Percentiles rank a stretch among this genome's conserved stretches.
These are phyloP conservation scores for Rhinoptilus africanus DNA, from an alignment of 2,113 vertebrate genomes.

Conservation along the genomic window DNA sequence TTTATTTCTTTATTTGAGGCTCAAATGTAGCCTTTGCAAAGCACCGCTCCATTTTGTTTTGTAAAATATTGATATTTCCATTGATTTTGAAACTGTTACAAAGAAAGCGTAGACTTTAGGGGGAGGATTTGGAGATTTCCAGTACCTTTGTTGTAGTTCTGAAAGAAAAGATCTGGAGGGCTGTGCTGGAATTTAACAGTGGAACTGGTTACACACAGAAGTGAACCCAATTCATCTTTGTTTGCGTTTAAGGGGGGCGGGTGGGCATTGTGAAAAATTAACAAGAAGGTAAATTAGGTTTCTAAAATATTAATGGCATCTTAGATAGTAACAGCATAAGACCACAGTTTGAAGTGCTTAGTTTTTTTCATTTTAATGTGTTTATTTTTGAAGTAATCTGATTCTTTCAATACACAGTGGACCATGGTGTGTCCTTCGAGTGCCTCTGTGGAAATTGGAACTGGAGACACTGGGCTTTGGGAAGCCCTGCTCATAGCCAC, in stretches of 20 bases:
- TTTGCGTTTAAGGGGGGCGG: not conserved
- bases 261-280: not conserved
- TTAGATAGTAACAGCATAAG: not conserved
- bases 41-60: not conserved
- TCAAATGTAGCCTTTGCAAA: not conserved
- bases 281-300: not conserved
- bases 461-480: not conserved
- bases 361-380: not conserved
- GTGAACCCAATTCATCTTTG: not conserved
- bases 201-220: not conserved
- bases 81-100: not conserved
- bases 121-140: not conserved
- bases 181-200: not conserved
- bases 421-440: not conserved
- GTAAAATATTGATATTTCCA: not conserved
- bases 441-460: not conserved
- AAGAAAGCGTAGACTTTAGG: not conserved
- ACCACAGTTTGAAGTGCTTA: not conserved
- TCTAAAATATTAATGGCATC: not conserved
- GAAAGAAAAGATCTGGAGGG: not conserved
- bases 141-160: not conserved
- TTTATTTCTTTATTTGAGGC: not conserved
- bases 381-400: not conserved
- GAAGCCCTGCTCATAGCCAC: not conserved
- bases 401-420: not conserved